phyloP scores from a whole-genome alignment of 2,797 vertebrate genomes.

The Pantherophis vulpinus region DNA sequence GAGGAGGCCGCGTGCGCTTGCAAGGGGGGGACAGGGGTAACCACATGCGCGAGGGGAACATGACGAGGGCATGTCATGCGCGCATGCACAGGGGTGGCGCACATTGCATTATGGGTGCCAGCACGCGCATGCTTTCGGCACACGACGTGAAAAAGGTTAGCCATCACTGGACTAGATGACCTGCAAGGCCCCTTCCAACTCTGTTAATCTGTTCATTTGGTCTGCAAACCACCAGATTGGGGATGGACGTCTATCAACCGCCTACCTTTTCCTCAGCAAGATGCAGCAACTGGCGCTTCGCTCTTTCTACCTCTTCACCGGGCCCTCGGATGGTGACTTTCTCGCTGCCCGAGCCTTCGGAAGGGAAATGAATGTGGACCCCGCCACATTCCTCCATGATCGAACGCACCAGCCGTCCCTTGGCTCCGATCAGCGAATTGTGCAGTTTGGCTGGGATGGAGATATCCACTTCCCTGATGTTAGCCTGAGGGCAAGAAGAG shows the following conservation, averaged over 20 bases:
- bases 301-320: conserved; percentile 75
- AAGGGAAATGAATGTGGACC: conserved; percentile 82
- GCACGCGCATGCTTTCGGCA: too few species aligned
- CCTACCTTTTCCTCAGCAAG: conserved; percentile 81
- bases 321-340: conserved; percentile 80
- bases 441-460: conserved; percentile 80
- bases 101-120: too few species aligned
- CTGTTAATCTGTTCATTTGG: neutral
- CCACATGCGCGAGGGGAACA: too few species aligned
- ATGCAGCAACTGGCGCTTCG: conserved; percentile 77
- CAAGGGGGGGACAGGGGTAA: too few species aligned
- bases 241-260: neutral
- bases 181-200: too few species aligned
- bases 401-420: conserved; percentile 81
- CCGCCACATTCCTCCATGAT: conserved; percentile 85
- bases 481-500: conserved; percentile 69
- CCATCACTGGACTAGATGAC: too few species aligned
- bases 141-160: too few species aligned
- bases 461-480: conserved; percentile 81
- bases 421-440: conserved; percentile 83
- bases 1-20: too few species aligned
- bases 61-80: too few species aligned
- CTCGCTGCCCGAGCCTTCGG: conserved; percentile 77
- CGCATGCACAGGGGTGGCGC: too few species aligned
- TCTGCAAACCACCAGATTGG: neutral